These are phyloP conservation scores for Condylura cristata DNA, from an alignment of 2,113 vertebrate genomes.

Conservation along the genomic window DNA sequence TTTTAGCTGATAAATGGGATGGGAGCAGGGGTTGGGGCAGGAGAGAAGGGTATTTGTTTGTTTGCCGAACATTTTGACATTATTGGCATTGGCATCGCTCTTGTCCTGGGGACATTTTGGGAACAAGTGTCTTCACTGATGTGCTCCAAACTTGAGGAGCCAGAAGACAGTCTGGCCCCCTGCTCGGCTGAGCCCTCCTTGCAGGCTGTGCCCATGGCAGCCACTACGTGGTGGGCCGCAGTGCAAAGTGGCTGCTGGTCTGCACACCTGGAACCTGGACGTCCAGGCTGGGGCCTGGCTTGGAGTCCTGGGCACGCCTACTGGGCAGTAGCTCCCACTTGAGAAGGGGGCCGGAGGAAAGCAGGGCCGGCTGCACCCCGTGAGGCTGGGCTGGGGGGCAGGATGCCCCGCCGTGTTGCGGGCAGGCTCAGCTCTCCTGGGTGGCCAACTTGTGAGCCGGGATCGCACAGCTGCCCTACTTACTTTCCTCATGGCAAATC, in stretches of 20 bases:
- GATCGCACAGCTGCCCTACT: background rate
- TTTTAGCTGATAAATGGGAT: constrained; percentile 38
- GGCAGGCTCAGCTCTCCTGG: background rate
- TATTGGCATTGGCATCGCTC: background rate
- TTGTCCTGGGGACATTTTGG: constrained; percentile 22
- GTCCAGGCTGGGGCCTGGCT: background rate
- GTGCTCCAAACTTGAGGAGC: background rate
- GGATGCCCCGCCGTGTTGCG: background rate
- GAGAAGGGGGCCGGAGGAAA: background rate
- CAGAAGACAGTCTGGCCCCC: background rate
- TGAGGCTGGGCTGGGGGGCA: background rate
- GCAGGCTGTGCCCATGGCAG: background rate
- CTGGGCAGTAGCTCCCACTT: background rate
- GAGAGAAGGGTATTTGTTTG: constrained; percentile 21
- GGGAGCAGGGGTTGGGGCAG: background rate
- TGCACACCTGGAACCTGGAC: background rate
- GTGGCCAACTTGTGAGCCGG: background rate
- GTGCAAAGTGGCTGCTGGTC: background rate
- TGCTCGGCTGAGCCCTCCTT: background rate
- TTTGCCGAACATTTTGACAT: constrained; percentile 33
- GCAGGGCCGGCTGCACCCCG: background rate
- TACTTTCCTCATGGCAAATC: background rate
- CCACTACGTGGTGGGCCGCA: background rate
- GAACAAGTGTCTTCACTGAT: constrained; percentile 1
- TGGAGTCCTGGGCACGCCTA: background rate